Percentiles rank a stretch among this genome's conserved stretches.
These are phyloP conservation scores for Euwallacea fornicatus DNA, from an alignment of 1,140 invertebrate species.

Conservation along the genomic window DNA sequence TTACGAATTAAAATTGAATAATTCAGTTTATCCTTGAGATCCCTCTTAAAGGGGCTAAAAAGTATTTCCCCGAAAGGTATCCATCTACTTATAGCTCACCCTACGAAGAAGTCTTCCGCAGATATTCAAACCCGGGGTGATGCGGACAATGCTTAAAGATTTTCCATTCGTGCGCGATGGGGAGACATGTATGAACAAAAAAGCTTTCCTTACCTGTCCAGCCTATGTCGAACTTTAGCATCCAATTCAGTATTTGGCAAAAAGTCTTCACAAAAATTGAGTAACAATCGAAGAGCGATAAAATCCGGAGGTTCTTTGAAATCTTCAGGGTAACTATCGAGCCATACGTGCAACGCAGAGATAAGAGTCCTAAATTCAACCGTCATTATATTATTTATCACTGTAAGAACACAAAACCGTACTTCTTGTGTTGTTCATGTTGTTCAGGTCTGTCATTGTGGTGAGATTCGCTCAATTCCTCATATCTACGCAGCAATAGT, in stretches of 20 bases:
- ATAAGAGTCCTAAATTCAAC: conserved; percentile 72
- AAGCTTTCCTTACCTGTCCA: conserved; percentile 50
- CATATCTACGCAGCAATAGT: conserved; percentile 77
- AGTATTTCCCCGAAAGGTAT: too few relatives aligned
- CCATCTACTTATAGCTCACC: too few relatives aligned
- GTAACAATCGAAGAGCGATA: conserved; percentile 75
- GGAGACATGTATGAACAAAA: too few relatives aligned
- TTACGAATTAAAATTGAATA: too few relatives aligned
- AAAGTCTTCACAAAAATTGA: conserved; percentile 80
- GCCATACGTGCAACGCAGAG: conserved; percentile 90
- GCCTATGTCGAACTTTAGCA: conserved; percentile 64
- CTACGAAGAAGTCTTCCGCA: too few relatives aligned
- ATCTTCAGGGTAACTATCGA: conserved; percentile 96
- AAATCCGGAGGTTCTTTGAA: conserved; percentile 88
- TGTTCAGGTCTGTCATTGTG: conserved; percentile 55
- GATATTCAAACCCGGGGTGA: too few relatives aligned
- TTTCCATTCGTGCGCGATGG: too few relatives aligned
- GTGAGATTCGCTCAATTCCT: conserved; percentile 57
- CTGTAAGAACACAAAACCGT: conserved; percentile 43
- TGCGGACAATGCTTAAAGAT: too few relatives aligned
- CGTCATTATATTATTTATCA: conserved; percentile 9
- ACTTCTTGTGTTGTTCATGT: conserved; percentile 76
- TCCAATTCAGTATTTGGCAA: conserved; percentile 80
- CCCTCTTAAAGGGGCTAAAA: too few relatives aligned
- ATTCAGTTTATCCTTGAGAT: too few relatives aligned